These are phyloP conservation scores for Plectropomus leopardus DNA, from an alignment of 2,113 vertebrate genomes.

Conservation along the genomic window DNA sequence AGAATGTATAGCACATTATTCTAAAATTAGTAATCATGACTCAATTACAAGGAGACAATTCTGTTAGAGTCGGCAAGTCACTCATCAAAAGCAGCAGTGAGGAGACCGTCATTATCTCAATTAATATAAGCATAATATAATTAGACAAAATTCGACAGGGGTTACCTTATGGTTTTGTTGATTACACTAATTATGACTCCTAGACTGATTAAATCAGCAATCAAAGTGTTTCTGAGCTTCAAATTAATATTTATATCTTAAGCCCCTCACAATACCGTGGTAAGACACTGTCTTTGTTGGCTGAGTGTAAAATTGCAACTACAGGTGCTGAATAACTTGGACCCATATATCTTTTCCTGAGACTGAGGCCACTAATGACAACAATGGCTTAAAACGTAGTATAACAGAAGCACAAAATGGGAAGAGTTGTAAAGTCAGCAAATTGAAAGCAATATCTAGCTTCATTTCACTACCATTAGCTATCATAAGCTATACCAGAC, in stretches of 20 bases:
- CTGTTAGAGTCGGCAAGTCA: not conserved
- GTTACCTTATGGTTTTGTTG: not conserved
- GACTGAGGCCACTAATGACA: not conserved
- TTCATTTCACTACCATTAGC: not conserved
- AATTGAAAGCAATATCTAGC: not conserved
- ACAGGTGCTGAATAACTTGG: not conserved
- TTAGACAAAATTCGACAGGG: conserved; percentile 12
- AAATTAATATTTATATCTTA: not conserved
- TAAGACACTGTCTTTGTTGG: not conserved
- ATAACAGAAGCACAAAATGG: not conserved
- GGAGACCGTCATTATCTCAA: not conserved
- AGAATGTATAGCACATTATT: not conserved
- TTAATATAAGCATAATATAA: conserved; percentile 19
- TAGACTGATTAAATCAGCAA: not conserved
- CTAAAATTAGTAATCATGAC: conserved; percentile 20
- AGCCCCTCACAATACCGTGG: not conserved
- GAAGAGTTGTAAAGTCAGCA: too few relatives aligned
- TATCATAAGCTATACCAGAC: not conserved
- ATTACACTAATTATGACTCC: conserved; percentile 6
- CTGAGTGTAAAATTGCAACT: not conserved
- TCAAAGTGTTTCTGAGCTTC: conserved; percentile 14
- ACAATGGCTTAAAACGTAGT: not conserved
- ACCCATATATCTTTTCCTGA: not conserved
- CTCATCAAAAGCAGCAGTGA: conserved; percentile 5
- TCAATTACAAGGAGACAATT: not conserved